Evolutionary conservation across 1,140 invertebrate genomes (phyloP).

Genomic region (Caenorhabditis briggsae): DNA sequence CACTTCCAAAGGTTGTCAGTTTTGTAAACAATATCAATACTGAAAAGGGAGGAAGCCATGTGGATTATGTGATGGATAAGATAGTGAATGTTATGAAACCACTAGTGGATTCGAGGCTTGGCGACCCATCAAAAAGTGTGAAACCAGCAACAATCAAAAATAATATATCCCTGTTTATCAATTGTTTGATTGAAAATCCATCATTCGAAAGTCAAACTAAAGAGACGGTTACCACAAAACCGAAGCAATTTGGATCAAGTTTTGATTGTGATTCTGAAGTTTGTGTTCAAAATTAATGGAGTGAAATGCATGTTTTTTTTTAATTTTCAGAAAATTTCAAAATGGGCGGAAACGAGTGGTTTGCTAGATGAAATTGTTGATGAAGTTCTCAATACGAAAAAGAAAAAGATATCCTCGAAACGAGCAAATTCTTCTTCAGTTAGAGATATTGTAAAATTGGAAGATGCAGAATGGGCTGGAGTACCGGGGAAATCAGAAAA

Average conservation of each 20-base stretch:
- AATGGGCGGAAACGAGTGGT: constrained; percentile 87
- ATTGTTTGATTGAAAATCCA: constrained; percentile 97
- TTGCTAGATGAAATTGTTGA: constrained; percentile 89
- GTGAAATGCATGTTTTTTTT: constrained; percentile 80
- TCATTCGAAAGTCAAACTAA: constrained; percentile 99
- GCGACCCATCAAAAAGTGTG: constrained; percentile 85
- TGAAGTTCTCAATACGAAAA: constrained; percentile 83
- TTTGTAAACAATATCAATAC: constrained; percentile 99
- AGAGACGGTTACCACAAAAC: constrained; percentile 91
- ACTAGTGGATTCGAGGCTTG: constrained; percentile 86
- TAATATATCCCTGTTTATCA: constrained; percentile 96
- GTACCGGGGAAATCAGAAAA: constrained; percentile 84
- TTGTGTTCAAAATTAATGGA: neutral
- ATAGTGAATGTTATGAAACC: constrained; percentile 89
- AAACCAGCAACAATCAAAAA: constrained; percentile 89
- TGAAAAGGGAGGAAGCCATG: constrained; percentile 95
- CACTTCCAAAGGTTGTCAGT: constrained; percentile 90
- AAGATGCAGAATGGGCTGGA: constrained; percentile 97
- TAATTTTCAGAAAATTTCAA: constrained; percentile 85
- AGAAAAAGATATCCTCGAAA: neutral
- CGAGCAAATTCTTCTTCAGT: neutral
- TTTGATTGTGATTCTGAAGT: constrained; percentile 85
- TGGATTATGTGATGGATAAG: constrained; percentile 91
- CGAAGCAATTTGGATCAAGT: constrained; percentile 94
- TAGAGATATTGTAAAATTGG: constrained; percentile 89